These are phyloP conservation scores for Chloroceryle amazona DNA, from an alignment of 2,797 vertebrate genomes.

Conservation along the genomic window DNA sequence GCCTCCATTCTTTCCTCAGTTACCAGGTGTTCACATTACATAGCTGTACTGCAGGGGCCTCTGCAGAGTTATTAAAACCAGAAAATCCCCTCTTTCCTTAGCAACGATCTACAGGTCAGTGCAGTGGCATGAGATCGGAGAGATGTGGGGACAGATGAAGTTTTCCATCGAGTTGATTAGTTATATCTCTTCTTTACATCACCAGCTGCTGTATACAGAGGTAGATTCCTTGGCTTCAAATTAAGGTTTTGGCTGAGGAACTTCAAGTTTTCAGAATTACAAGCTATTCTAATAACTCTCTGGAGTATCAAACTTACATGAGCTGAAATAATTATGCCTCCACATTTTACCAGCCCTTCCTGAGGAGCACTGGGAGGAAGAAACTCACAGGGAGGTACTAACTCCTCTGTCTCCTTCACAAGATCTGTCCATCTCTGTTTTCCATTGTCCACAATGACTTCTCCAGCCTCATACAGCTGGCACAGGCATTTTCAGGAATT, in stretches of 20 bases:
- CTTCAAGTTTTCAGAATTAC: neutral
- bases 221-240: neutral
- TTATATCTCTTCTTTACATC: neutral
- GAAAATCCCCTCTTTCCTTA: neutral
- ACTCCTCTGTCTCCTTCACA: neutral
- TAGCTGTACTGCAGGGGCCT: neutral
- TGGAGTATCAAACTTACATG: neutral
- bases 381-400: neutral
- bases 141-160: neutral
- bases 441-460: neutral
- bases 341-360: neutral
- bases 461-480: neutral
- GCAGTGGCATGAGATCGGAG: neutral
- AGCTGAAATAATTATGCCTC: neutral
- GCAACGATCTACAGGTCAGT: neutral
- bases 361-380: neutral
- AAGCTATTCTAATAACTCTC: neutral
- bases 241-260: neutral
- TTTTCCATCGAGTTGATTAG: neutral
- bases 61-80: neutral
- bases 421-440: neutral
- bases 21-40: neutral
- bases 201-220: neutral
- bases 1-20: neutral
- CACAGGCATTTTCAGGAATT: neutral